A percentile compares a stretch with the other conserved stretches of the same genome.
phyloP scores from a whole-genome alignment of 2,113 vertebrate species.

The Columbina picui region DNA sequence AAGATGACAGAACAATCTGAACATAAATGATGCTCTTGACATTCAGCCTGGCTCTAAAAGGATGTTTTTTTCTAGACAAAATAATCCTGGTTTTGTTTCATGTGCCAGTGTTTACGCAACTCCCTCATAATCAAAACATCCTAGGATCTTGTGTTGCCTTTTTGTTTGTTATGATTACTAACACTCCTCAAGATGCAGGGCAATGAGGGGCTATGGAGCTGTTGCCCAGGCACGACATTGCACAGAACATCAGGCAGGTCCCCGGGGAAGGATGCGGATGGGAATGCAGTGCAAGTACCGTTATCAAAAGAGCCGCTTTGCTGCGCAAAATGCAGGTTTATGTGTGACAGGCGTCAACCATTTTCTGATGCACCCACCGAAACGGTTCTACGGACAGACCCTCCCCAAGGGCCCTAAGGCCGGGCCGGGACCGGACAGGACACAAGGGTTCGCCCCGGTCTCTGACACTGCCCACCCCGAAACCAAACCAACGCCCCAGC shows the following conservation, averaged over 20 bases:
- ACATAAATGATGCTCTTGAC: not conserved
- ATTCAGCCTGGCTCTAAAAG: not conserved
- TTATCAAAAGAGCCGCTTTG: fast-evolving
- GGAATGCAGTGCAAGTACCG: fast-evolving
- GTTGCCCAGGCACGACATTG: not conserved
- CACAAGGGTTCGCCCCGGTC: not conserved
- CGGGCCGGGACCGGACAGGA: not conserved
- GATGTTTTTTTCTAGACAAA: not conserved
- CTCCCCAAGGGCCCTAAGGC: not conserved
- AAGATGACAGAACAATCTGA: not conserved
- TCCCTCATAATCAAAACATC: not conserved
- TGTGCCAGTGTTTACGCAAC: not conserved
- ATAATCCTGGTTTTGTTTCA: not conserved
- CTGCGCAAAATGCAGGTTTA: fast-evolving
- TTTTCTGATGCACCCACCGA: fast-evolving
- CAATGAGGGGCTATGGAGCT: fast-evolving
- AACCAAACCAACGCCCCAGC: not conserved
- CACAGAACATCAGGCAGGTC: not conserved
- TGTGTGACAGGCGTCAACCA: fast-evolving
- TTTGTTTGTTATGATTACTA: fast-evolving
- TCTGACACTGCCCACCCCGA: no score
- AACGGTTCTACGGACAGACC: fast-evolving
- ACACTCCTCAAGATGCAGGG: fast-evolving
- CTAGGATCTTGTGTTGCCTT: fast-evolving
- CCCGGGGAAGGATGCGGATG: fast-evolving